Base-by-base conservation (phyloP, 2,797 vertebrate species). In the Calcarius lapponicus region DNA sequence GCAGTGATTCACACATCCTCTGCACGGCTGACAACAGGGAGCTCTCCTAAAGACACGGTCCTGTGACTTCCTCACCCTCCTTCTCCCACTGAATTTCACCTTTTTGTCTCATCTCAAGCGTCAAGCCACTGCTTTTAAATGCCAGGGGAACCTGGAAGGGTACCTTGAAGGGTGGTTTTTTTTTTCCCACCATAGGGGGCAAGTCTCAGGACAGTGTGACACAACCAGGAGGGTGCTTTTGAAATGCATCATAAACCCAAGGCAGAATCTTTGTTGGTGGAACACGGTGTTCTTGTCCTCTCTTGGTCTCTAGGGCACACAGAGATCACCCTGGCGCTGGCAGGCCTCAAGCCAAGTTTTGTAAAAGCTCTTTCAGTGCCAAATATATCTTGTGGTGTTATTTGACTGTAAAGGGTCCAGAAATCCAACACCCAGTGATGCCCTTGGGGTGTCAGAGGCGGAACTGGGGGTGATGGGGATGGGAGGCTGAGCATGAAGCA, bases 1-100 rank as follows among this genome's bases (percentile, higher is more conserved):
- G 89, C 70, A 60, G 73, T 57, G 91, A 96, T 92, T 92, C 96
- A 93, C 90, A 61, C 9, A 1, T 53, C 79, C 82, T 74, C 86
- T 88, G 85, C 85, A 60, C 2, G 58, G 58, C 22, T 56, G 62
- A 73, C 88, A 88, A 70, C 76, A 69, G 48, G 66, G 43, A 92
- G 79, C 73, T 65, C 81, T 92, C 73, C 48, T 31, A 38, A 60
- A 88, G 45, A 34, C 2, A 0, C 0, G 0, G 18, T 58, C 91
- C 85, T 81, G 75, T 94, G 92, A 79, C 80, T 86, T 75, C 43
- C 38, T 90, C 56, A 48, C 79, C 66, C 66, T 64, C 61, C 54
- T 9, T 2, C 38, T 73, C 62, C 25, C 56, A 4, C n/a, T 16
- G 62, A 40, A 62, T 67, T 57, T 94, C 89, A 92, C 66, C 73